A percentile compares a stretch with the other conserved stretches of the same genome.
Conservation (phyloP, 53 echinoderm and acorn worm species). For the Stichopus horrens region DNA sequence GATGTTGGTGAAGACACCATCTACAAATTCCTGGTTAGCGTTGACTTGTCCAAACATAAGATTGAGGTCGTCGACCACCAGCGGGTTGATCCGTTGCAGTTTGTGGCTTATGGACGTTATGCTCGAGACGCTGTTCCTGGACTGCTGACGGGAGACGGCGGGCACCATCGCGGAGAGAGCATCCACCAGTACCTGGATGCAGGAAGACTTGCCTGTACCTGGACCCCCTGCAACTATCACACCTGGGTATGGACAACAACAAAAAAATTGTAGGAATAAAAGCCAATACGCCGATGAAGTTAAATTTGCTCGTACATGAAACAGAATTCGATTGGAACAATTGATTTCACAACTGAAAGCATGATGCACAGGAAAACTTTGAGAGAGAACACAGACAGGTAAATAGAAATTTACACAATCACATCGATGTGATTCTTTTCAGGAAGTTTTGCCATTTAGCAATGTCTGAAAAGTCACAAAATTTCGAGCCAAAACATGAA, state of each 20-base stretch:
- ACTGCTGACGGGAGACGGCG: constrained; percentile 86
- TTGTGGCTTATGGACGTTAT: constrained; percentile 95
- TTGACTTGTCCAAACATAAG: constrained; percentile 95
- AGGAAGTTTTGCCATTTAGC: too few relatives aligned
- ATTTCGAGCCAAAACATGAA: too few relatives aligned
- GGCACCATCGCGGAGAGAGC: constrained; percentile 86
- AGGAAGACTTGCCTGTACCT: constrained; percentile 91
- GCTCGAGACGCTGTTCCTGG: constrained; percentile 73
- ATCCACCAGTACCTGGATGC: constrained; percentile 88
- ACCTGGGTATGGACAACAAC: constrained; percentile 13
- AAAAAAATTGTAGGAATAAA: too few relatives aligned
- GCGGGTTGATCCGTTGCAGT: constrained; percentile 90
- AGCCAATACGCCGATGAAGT: too few relatives aligned
- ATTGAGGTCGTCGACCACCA: constrained; percentile 93
- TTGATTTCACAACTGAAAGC: too few relatives aligned
- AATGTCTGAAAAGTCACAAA: too few relatives aligned
- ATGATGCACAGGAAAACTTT: too few relatives aligned
- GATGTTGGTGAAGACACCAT: constrained; percentile 88
- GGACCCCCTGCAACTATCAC: constrained; percentile 91
- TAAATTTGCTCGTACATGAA: too few relatives aligned
- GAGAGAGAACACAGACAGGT: too few relatives aligned
- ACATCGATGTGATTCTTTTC: too few relatives aligned
- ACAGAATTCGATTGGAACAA: too few relatives aligned
- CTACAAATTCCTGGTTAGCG: constrained; percentile 90
- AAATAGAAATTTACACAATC: too few relatives aligned